Conservation (phyloP, 2,113 vertebrate genomes). For the Gnathonemus longibarbis region DNA sequence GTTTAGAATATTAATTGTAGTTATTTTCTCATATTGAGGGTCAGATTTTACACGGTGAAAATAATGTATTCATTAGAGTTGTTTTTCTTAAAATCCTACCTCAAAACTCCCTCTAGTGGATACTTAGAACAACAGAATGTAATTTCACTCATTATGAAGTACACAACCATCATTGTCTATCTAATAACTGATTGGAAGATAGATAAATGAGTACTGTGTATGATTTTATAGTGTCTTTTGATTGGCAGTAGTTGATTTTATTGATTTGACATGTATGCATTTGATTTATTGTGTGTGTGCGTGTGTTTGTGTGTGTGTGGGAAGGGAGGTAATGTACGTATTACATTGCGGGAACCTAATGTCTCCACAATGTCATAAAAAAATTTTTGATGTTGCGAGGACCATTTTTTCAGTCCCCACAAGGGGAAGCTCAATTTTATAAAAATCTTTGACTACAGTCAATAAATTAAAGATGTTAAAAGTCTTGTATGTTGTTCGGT, state of each 20-base stretch:
- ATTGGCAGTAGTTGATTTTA: not conserved
- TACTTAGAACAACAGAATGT: not conserved
- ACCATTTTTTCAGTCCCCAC: too few relatives aligned
- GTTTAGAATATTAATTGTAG: not conserved
- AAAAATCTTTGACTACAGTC: not conserved
- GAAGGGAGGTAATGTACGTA: too few relatives aligned
- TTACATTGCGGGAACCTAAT: too few relatives aligned
- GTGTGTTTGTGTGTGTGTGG: not conserved
- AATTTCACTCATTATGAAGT: not conserved
- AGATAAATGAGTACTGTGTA: not conserved
- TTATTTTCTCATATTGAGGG: not conserved
- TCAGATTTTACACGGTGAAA: conserved; percentile 41
- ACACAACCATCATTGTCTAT: not conserved
- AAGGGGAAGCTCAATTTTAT: not conserved
- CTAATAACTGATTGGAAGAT: not conserved
- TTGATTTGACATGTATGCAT: not conserved
- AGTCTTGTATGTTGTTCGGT: not conserved
- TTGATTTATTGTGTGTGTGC: not conserved
- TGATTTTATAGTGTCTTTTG: not conserved
- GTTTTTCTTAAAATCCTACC: not conserved
- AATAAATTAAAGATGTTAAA: not conserved
- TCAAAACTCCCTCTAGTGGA: not conserved
- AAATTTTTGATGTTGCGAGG: too few relatives aligned
- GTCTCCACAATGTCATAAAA: too few relatives aligned
- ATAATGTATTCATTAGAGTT: not conserved